phyloP scores from a whole-genome alignment of 2,888 invertebrate species.

The Aplocera efformata region DNA sequence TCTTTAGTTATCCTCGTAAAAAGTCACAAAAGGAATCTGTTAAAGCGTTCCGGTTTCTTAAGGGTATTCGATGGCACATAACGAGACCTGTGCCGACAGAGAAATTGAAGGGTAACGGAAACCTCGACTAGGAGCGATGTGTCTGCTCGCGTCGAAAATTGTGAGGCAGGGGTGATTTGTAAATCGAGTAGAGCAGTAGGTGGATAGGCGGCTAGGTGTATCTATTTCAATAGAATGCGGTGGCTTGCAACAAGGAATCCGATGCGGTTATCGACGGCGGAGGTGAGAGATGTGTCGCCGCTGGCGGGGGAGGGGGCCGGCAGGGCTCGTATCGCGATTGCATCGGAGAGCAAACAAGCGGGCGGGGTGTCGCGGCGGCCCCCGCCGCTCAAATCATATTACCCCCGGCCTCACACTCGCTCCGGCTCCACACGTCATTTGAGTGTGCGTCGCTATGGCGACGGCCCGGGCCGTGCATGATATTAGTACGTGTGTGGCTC shows the following conservation, averaged over 20 bases:
- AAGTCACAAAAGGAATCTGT: slow-evolving; percentile 24
- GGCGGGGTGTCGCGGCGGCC: slow-evolving; percentile 67
- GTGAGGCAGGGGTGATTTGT: slow-evolving; percentile 53
- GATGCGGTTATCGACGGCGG: slow-evolving; percentile 76
- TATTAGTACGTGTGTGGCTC: slow-evolving; percentile 77
- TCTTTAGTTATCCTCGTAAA: slow-evolving; percentile 32
- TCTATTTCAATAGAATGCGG: slow-evolving; percentile 76
- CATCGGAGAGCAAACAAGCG: slow-evolving; percentile 80
- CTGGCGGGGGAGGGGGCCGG: slow-evolving; percentile 42
- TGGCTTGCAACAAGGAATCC: slow-evolving; percentile 77
- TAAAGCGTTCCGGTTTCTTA: slow-evolving; percentile 16
- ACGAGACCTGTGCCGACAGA: slow-evolving; percentile 21
- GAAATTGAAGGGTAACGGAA: slow-evolving; percentile 36
- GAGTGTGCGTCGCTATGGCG: slow-evolving; percentile 84
- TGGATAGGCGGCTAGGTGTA: slow-evolving; percentile 59
- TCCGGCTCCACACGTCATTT: slow-evolving; percentile 82
- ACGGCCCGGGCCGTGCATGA: slow-evolving; percentile 83
- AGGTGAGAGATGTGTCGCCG: slow-evolving; percentile 74
- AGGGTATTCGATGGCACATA: slow-evolving; percentile 18
- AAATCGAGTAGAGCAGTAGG: slow-evolving; percentile 60
- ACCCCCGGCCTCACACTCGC: slow-evolving; percentile 72
- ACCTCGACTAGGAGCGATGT: slow-evolving; percentile 36
- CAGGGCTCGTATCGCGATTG: slow-evolving; percentile 74
- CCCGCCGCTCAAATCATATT: slow-evolving; percentile 78
- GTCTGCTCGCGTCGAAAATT: slow-evolving; percentile 47